phyloP scores from a whole-genome alignment of 2,888 invertebrate species.

The Oxyteleia sp. region DNA sequence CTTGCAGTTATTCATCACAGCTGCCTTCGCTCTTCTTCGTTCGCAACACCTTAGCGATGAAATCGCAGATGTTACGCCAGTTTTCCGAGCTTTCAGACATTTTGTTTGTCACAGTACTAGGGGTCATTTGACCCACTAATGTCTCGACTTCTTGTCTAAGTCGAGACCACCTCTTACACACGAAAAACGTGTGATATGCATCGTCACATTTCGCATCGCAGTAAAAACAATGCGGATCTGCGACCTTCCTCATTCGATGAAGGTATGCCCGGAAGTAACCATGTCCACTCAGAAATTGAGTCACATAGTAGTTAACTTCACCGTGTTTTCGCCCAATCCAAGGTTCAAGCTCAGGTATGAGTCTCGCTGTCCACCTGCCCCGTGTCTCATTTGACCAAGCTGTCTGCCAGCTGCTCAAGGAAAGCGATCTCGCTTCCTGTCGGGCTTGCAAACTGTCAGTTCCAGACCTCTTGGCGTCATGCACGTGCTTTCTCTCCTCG shows the following conservation, averaged over 20 bases:
- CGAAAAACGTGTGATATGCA: constrained; percentile 8
- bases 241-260: neutral
- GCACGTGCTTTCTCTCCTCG: constrained; percentile 38
- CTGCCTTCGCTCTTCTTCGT: neutral
- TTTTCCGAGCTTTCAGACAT: neutral
- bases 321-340: constrained; percentile 45
- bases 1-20: neutral
- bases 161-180: neutral
- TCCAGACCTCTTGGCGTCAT: neutral
- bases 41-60: neutral
- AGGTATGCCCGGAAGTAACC: neutral
- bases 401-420: constrained; percentile 60
- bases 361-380: constrained; percentile 64
- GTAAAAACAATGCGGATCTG: neutral
- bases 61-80: constrained; percentile 4
- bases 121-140: neutral
- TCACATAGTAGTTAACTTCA: constrained; percentile 5
- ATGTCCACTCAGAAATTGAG: constrained; percentile 7
- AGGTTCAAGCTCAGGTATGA: constrained; percentile 33
- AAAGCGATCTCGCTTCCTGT: constrained; percentile 14
- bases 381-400: constrained; percentile 49
- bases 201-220: neutral
- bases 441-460: constrained; percentile 9
- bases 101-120: neutral
- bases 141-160: neutral